phyloP scores from a whole-genome alignment of 2,888 invertebrate genomes.

The Oeneis ivallda region DNA sequence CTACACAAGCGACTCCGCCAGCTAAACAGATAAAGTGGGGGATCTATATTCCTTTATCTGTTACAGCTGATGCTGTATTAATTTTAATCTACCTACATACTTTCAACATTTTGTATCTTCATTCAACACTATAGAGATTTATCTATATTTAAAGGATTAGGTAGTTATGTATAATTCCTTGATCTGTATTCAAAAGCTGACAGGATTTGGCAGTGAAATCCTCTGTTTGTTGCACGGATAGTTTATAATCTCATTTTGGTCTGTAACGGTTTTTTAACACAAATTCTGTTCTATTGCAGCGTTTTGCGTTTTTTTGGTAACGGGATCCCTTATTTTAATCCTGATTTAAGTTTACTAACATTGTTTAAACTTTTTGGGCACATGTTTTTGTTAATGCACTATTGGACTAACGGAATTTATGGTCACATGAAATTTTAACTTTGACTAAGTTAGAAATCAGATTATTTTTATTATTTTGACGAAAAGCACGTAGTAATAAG shows the following conservation, averaged over 20 bases:
- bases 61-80: constrained; percentile 20
- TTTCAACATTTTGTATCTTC: not conserved
- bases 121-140: too few relatives aligned
- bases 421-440: not conserved
- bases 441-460: not conserved
- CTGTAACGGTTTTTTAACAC: constrained; percentile 35
- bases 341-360: constrained; percentile 28
- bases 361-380: not conserved
- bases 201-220: constrained; percentile 31
- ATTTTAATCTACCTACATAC: constrained; percentile 13
- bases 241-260: constrained; percentile 42
- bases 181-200: constrained; percentile 21
- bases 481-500: not conserved
- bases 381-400: not conserved
- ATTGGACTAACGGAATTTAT: not conserved
- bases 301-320: constrained; percentile 35
- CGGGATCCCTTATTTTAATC: constrained; percentile 33
- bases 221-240: constrained; percentile 30
- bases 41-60: not conserved
- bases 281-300: constrained; percentile 19
- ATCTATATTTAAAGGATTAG: constrained; percentile 27
- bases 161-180: not conserved
- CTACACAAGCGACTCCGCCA: too few relatives aligned
- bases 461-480: not conserved
- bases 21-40: too few relatives aligned